Percentiles rank a stretch among this genome's conserved stretches.
phyloP scores from a whole-genome alignment of 2,113 vertebrate genomes.

The Sorex araneus region DNA sequence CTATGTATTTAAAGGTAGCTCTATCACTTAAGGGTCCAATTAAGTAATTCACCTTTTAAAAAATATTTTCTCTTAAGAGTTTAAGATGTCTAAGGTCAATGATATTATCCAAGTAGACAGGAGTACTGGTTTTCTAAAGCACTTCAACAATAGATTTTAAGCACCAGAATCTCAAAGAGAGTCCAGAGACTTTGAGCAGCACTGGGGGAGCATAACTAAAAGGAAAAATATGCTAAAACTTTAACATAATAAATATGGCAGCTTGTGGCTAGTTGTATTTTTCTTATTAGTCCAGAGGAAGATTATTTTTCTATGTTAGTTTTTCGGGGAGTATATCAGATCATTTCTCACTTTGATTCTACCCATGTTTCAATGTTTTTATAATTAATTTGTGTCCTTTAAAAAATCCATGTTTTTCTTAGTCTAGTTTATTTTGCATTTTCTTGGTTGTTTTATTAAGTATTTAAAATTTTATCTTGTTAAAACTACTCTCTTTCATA shows the following conservation, averaged over 20 bases:
- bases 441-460: constrained; percentile 5
- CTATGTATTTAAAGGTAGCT: constrained; percentile 36
- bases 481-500: background rate
- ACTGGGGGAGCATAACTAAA: background rate
- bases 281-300: constrained; percentile 3
- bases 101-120: constrained; percentile 32
- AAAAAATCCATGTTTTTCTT: constrained; percentile 41
- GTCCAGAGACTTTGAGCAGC: background rate
- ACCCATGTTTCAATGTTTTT: constrained; percentile 36
- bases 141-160: background rate
- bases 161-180: constrained; percentile 5
- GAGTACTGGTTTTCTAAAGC: constrained; percentile 7
- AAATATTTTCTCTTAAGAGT: constrained; percentile 48
- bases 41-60: constrained; percentile 66
- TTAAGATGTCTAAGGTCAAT: constrained; percentile 31
- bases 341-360: background rate
- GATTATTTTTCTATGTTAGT: constrained; percentile 49
- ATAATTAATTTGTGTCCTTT: constrained; percentile 21
- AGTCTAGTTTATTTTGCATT: background rate
- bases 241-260: background rate
- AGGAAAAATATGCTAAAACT: constrained; percentile 33
- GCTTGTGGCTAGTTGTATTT: background rate
- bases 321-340: background rate
- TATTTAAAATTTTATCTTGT: constrained; percentile 48
- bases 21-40: constrained; percentile 59